Evolutionary conservation across 1,140 invertebrate species (phyloP).

Genomic region (Spodoptera frugiperda): DNA sequence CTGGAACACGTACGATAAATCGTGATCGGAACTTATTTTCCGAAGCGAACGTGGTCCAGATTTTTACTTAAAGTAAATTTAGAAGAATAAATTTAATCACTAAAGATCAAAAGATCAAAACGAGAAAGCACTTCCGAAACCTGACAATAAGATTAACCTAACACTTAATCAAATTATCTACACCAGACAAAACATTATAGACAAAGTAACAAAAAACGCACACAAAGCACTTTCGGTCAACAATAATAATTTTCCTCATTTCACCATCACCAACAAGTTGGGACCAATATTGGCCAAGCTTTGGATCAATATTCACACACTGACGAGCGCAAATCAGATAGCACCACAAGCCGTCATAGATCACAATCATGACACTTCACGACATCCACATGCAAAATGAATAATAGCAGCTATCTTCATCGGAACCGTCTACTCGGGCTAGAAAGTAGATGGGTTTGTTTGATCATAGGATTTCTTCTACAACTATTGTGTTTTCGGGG

Average conservation of each 20-base stretch:
- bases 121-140: too few relatives aligned
- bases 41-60: too few relatives aligned
- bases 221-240: neutral
- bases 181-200: neutral
- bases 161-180: too few relatives aligned
- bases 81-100: too few relatives aligned
- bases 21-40: too few relatives aligned
- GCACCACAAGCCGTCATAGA: constrained; percentile 36
- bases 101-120: too few relatives aligned
- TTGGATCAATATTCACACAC: neutral
- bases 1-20: too few relatives aligned
- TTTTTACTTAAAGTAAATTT: too few relatives aligned
- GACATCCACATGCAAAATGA: constrained; percentile 42
- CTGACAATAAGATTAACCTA: too few relatives aligned
- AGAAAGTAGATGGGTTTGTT: constrained; percentile 43
- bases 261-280: constrained; percentile 13
- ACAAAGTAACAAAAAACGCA: neutral
- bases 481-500: constrained; percentile 24
- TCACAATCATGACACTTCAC: constrained; percentile 39
- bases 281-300: neutral
- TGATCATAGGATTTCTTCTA: constrained; percentile 24
- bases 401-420: constrained; percentile 42
- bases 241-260: constrained; percentile 3
- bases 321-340: constrained; percentile 40
- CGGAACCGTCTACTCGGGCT: constrained; percentile 28